Conservation (phyloP, 1,140 invertebrate genomes). For the Drosophila baimaii region DNA sequence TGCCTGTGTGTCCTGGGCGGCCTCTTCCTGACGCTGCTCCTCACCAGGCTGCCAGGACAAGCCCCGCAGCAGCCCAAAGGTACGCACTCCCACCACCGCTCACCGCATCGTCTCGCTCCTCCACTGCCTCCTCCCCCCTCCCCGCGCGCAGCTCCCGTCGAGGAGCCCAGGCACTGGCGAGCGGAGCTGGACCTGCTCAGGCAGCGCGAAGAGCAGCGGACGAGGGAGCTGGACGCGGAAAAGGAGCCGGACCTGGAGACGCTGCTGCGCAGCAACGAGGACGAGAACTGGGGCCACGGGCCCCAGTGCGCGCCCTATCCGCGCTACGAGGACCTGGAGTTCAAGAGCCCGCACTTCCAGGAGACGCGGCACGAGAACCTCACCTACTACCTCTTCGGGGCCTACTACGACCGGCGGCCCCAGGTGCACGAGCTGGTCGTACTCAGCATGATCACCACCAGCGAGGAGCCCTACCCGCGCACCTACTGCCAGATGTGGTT, state of each 20-base stretch:
- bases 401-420: constrained; percentile 92
- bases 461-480: constrained; percentile 85
- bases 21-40: background rate
- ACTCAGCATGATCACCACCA: constrained; percentile 94
- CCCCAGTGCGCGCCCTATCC: constrained; percentile 52
- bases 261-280: constrained; percentile 22
- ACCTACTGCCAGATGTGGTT: constrained; percentile 93
- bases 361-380: background rate
- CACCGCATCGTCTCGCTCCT: too few species aligned
- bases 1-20: background rate
- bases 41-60: background rate
- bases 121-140: too few species aligned
- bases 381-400: constrained; percentile 76
- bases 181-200: background rate
- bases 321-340: constrained; percentile 23
- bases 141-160: too few species aligned
- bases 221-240: background rate
- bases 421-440: constrained; percentile 90
- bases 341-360: constrained; percentile 34
- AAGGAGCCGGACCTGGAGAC: constrained; percentile 8
- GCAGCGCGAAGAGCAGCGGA: background rate
- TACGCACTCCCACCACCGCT: too few species aligned
- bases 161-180: background rate
- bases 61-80: background rate
- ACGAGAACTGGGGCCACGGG: constrained; percentile 12